Evolutionary conservation across 2,113 vertebrate species (phyloP).

Genomic region (Gymnocephalus cernua): DNA sequence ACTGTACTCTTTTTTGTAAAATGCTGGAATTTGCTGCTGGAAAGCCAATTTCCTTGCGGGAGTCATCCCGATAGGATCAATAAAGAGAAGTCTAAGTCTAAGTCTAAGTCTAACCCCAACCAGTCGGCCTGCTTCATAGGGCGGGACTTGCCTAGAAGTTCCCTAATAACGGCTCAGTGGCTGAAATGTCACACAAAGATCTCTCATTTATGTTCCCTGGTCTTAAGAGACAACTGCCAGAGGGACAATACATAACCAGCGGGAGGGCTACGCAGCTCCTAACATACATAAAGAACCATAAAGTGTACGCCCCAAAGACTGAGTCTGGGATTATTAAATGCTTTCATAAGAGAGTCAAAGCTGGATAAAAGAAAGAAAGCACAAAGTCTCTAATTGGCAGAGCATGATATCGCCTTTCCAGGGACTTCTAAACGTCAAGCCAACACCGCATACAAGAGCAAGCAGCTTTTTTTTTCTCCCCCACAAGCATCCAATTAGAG

Average conservation of each 20-base stretch:
- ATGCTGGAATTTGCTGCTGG: too few relatives aligned
- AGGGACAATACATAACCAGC: conserved; percentile 3
- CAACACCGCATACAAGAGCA: conserved; percentile 23
- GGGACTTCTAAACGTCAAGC: conserved; percentile 50
- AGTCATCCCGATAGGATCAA: too few relatives aligned
- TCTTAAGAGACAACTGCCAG: conserved; percentile 15
- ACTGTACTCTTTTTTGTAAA: too few relatives aligned
- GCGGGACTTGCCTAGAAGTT: too few relatives aligned
- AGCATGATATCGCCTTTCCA: conserved; percentile 33
- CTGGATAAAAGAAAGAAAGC: conserved; percentile 19
- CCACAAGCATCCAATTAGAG: conserved; percentile 63
- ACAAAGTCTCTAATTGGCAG: conserved; percentile 43
- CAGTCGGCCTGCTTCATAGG: too few relatives aligned
- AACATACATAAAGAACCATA: not conserved
- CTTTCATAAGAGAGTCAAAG: not conserved
- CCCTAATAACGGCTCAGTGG: not conserved
- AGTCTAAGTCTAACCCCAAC: too few relatives aligned
- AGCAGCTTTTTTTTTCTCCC: conserved; percentile 36
- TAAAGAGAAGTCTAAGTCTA: too few relatives aligned
- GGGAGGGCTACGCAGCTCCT: not conserved
- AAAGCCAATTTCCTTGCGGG: too few relatives aligned
- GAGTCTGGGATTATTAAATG: conserved; percentile 1
- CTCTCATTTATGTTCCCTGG: conserved; percentile 16
- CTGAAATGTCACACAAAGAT: conserved; percentile 27
- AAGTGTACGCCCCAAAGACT: not conserved